Base-by-base conservation (phyloP, 1,140 invertebrate species). In the Pararge aegeria region DNA sequence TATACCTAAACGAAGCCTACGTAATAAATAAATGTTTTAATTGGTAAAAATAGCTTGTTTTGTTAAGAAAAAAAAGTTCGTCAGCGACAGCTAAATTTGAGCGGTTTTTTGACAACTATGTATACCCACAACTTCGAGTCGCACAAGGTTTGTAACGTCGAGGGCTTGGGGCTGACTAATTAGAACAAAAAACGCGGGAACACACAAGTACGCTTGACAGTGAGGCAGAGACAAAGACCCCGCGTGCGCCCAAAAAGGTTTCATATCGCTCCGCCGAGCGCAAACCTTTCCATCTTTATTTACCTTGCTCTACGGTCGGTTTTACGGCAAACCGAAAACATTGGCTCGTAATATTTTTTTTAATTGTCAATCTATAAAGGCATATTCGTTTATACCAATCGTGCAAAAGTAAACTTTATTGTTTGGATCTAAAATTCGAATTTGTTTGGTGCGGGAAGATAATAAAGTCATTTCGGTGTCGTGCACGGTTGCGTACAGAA, bases 141-240 rank as follows among this genome's bases (percentile, higher is more conserved):
- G 49, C 66, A 68, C 75, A 68, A 71, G 75, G 75, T 78, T 68
- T 77, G 69, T 75, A 78, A 73, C 69, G 74, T 79, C 75, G 78
- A 84, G 82, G 77, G 81, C 71, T 76, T 68, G 80, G 74, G 82
- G 75, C 72, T 78, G 83, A 84, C 83, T 87, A 89, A 89, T 89
- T 89, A 87, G 83, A 89, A 89, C 86, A 89, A 89, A 88, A 89
- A 89, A 87, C 83, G 83, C 83, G 86, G 83, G 83, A 84, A 87
- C 87, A 89, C 83, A 89, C 70, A 83, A 89, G 86, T 83, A 84
- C 74, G 83, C 86, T 89, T 87, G 82, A 89, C 86, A 89, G 81
- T 83, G 83, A 89, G 78, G 75, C 80, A 84, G 86, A 87, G 86
- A 89, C 86, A 89, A 89, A 89, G 86, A 78, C 74, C 75, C 64